These are phyloP conservation scores for Istiophorus platypterus DNA, from an alignment of 2,113 vertebrate genomes.

Conservation along the genomic window DNA sequence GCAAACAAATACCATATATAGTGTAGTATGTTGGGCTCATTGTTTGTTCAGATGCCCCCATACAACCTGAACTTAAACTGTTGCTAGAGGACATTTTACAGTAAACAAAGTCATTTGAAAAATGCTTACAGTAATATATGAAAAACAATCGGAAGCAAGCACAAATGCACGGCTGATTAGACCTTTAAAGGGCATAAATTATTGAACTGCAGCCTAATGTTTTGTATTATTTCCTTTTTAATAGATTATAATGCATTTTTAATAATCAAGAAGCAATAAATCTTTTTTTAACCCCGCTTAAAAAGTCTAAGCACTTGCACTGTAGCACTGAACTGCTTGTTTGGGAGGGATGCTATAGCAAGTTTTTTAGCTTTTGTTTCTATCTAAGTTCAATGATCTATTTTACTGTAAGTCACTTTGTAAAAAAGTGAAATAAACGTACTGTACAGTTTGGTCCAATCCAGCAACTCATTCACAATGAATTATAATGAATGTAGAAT, in stretches of 20 bases:
- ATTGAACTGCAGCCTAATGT: background rate
- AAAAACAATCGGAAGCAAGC: background rate
- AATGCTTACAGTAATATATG: background rate
- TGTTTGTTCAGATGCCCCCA: background rate
- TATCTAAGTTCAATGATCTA: too few species aligned
- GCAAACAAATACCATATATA: background rate
- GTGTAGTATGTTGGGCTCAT: background rate
- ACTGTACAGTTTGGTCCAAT: too few species aligned
- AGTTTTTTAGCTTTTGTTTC: too few species aligned
- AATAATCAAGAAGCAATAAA: background rate
- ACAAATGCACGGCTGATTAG: slow-evolving; percentile 4
- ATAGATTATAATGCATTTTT: background rate
- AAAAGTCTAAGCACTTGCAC: background rate
- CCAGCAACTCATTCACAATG: too few species aligned
- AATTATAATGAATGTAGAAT: too few species aligned
- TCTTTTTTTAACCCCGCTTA: too few species aligned
- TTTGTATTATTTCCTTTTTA: background rate
- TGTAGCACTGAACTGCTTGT: too few species aligned
- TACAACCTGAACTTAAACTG: background rate
- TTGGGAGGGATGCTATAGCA: too few species aligned
- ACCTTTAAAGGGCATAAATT: slow-evolving; percentile 21
- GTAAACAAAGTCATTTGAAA: background rate
- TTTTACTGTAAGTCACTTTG: too few species aligned
- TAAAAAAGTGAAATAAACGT: too few species aligned
- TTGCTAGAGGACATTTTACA: background rate